A percentile compares a stretch with the other conserved stretches of the same genome.
phyloP scores from a whole-genome alignment of 2,797 vertebrate genomes.

The Sternotherus odoratus region DNA sequence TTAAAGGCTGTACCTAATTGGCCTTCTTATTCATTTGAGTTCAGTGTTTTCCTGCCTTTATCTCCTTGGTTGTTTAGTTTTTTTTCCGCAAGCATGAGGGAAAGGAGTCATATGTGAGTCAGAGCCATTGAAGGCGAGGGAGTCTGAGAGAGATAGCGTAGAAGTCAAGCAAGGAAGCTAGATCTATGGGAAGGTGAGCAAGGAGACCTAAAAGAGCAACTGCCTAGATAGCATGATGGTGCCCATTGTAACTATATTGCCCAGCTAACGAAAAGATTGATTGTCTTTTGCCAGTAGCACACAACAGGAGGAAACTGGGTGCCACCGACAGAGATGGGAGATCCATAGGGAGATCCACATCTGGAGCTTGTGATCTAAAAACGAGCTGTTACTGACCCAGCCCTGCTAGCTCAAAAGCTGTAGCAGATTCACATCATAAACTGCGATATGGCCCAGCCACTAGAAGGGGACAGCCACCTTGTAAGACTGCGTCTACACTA shows the following conservation, averaged over 20 bases:
- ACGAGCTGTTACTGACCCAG: no score
- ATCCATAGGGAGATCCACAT: neutral
- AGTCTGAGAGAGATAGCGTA: neutral
- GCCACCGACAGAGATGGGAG: neutral
- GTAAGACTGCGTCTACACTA: neutral
- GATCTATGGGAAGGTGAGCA: neutral
- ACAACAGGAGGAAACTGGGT: no score
- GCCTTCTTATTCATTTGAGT: neutral
- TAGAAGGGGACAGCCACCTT: neutral
- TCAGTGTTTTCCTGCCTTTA: neutral
- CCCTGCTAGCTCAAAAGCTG: neutral
- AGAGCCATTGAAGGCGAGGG: neutral
- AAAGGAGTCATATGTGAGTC: neutral
- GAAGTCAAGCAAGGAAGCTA: neutral
- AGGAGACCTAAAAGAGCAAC: neutral
- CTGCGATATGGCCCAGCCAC: no score
- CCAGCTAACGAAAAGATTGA: neutral
- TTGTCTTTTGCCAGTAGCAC: no score
- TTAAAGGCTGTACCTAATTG: neutral
- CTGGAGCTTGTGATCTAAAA: neutral
- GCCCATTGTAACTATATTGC: neutral
- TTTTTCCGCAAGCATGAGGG: neutral
- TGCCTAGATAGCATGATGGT: neutral
- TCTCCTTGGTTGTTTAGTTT: neutral
- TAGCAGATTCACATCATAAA: neutral